These are phyloP conservation scores for Catocala nupta DNA, from an alignment of 2,888 invertebrate species.

Conservation along the genomic window DNA sequence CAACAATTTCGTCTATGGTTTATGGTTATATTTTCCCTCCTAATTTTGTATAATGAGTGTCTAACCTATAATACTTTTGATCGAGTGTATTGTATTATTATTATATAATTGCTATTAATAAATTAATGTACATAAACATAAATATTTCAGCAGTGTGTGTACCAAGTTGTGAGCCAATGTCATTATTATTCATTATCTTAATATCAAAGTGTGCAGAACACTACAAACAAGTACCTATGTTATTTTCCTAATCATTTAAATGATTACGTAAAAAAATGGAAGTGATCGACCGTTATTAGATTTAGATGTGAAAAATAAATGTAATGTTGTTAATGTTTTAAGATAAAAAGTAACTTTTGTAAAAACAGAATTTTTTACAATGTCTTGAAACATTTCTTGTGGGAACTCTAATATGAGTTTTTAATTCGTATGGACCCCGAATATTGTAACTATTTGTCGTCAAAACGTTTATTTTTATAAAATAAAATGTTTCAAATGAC, in stretches of 20 bases:
- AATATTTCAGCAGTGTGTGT: constrained; percentile 4
- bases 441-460: constrained; percentile 88
- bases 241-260: constrained; percentile 81
- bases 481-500: constrained; percentile 85
- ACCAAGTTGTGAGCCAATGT: neutral
- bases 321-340: constrained; percentile 89
- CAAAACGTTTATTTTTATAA: constrained; percentile 88
- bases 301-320: constrained; percentile 83
- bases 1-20: neutral
- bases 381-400: constrained; percentile 90
- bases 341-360: constrained; percentile 90
- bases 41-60: constrained; percentile 33
- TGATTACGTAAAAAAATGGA: constrained; percentile 68
- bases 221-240: constrained; percentile 33
- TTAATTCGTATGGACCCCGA: constrained; percentile 85
- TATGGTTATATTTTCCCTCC: constrained; percentile 9
- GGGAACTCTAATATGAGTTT: constrained; percentile 76
- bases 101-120: constrained; percentile 19
- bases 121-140: neutral
- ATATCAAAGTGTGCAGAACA: neutral
- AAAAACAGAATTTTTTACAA: constrained; percentile 90
- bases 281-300: constrained; percentile 86
- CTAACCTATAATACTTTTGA: constrained; percentile 29
- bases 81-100: neutral
- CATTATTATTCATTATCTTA: neutral